Evolutionary conservation across 1,140 invertebrate species (phyloP).

Genomic region (Onthophagus taurus): DNA sequence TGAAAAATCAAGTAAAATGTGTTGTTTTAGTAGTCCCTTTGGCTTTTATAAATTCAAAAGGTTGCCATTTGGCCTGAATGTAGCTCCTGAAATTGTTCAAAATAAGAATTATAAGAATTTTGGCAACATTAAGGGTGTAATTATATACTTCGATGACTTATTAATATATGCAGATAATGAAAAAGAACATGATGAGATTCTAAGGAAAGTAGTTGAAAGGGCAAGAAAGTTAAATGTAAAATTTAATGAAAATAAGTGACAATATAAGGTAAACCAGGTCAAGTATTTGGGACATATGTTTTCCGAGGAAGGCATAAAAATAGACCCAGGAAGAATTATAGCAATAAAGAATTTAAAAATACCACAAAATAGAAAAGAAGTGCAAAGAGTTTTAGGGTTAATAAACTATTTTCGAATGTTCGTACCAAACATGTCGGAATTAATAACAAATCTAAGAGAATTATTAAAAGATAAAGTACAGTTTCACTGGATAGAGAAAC

Average conservation of each 20-base stretch:
- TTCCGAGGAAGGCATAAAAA: constrained; percentile 2
- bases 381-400: constrained; percentile 11
- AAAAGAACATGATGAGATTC: constrained; percentile 25
- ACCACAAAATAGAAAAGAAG: constrained; percentile 4
- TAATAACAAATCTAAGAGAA: constrained; percentile 4
- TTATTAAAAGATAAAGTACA: constrained; percentile 14
- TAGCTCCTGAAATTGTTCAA: constrained; percentile 7
- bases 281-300: constrained; percentile 22
- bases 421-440: constrained; percentile 9
- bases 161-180: constrained; percentile 19
- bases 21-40: not conserved
- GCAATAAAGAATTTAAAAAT: constrained; percentile 15
- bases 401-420: constrained; percentile 9
- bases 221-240: constrained; percentile 18
- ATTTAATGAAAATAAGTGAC: constrained; percentile 23
- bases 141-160: constrained; percentile 27
- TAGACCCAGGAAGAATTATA: constrained; percentile 16
- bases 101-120: constrained; percentile 8
- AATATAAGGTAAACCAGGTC: constrained; percentile 21
- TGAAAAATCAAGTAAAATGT: not conserved
- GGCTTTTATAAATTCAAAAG: not conserved
- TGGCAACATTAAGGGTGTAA: constrained; percentile 20
- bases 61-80: constrained; percentile 17
- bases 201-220: constrained; percentile 25
- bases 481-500: constrained; percentile 19